phyloP scores from a whole-genome alignment of 2,113 vertebrate species.

The Sinosuthora webbiana region DNA sequence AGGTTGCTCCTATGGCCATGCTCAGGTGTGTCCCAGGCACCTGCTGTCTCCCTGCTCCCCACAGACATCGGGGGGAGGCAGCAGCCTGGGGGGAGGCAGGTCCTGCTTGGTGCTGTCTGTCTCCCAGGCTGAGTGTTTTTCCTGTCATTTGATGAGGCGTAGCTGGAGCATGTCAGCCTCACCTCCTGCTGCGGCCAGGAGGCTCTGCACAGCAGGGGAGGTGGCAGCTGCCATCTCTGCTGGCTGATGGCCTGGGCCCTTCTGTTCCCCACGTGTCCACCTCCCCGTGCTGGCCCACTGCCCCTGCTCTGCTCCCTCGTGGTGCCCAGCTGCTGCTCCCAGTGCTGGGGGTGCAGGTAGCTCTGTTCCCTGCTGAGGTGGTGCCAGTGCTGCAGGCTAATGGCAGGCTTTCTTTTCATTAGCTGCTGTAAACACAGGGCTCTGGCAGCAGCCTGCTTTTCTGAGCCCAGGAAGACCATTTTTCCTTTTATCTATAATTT shows the following conservation, averaged over 20 bases:
- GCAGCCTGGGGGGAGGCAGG: not conserved
- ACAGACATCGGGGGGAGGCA: rapidly evolving
- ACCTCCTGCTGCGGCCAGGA: not conserved
- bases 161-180: not conserved
- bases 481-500: conserved; percentile 64
- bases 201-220: not conserved
- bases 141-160: not conserved
- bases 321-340: not conserved
- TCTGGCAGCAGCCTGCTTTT: conserved; percentile 20
- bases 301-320: not conserved
- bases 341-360: not conserved
- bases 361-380: not conserved
- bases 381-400: not conserved
- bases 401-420: conserved; percentile 23
- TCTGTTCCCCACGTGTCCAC: rapidly evolving
- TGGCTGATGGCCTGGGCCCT: not conserved
- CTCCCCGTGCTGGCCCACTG: rapidly evolving
- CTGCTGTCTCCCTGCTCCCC: not conserved
- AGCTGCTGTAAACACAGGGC: conserved; percentile 19
- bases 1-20: rapidly evolving
- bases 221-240: not conserved
- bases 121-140: not conserved
- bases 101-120: not conserved
- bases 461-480: conserved; percentile 28
- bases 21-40: not conserved